These are phyloP conservation scores for Cyaniris semiargus DNA, from an alignment of 2,888 invertebrate genomes.

Conservation along the genomic window DNA sequence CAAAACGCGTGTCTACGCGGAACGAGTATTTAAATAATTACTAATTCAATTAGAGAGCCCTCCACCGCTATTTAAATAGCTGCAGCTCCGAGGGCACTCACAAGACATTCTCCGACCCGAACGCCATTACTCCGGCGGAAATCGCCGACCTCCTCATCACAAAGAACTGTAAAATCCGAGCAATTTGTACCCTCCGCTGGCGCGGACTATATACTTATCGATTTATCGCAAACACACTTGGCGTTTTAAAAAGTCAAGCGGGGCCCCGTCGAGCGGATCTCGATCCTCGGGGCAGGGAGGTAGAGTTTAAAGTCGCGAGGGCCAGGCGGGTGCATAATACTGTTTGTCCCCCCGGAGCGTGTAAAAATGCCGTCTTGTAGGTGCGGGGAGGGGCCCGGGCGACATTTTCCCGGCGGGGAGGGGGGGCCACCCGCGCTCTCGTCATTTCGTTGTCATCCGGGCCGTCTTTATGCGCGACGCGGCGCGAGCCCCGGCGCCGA, in stretches of 20 bases:
- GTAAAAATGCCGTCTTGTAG: constrained; percentile 78
- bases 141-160: constrained; percentile 63
- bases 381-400: constrained; percentile 57
- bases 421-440: constrained; percentile 69
- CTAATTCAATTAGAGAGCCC: constrained; percentile 24
- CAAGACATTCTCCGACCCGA: constrained; percentile 49
- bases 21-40: constrained; percentile 8
- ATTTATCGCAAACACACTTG: constrained; percentile 72
- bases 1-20: neutral
- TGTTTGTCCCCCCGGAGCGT: constrained; percentile 57
- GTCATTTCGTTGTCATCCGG: constrained; percentile 79
- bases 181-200: constrained; percentile 73
- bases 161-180: constrained; percentile 72
- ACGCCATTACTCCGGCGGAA: constrained; percentile 65
- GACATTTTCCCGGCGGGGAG: constrained; percentile 68
- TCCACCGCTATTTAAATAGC: constrained; percentile 20
- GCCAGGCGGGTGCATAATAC: constrained; percentile 55
- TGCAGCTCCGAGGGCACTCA: constrained; percentile 1
- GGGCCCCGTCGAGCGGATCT: constrained; percentile 39
- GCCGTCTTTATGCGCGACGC: constrained; percentile 73
- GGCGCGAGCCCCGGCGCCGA: constrained; percentile 71
- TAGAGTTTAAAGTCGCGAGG: constrained; percentile 53
- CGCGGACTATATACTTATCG: constrained; percentile 72
- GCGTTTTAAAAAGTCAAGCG: constrained; percentile 67
- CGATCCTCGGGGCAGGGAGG: constrained; percentile 40